Evolutionary conservation across 2,113 vertebrate genomes (phyloP).

Genomic region (Numida meleagris): DNA sequence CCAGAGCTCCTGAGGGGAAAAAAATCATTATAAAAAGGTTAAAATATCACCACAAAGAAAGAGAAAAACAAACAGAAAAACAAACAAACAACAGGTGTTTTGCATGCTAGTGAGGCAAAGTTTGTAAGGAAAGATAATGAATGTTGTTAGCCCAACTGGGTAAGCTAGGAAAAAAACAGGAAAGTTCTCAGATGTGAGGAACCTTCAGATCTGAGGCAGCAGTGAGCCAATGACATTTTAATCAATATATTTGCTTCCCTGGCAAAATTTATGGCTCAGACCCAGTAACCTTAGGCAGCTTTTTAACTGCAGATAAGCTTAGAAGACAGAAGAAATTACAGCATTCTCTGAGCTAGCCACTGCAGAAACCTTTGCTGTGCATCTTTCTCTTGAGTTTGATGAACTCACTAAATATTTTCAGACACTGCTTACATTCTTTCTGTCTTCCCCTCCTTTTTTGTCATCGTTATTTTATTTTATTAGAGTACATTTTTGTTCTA

Average conservation of each 20-base stretch:
- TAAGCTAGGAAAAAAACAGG: not conserved
- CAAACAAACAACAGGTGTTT: not conserved
- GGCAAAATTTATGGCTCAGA: conserved; percentile 30
- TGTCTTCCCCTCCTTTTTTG: not conserved
- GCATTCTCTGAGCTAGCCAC: not conserved
- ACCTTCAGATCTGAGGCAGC: not conserved
- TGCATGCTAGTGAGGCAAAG: not conserved
- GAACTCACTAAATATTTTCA: not conserved
- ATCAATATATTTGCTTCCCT: conserved; percentile 44
- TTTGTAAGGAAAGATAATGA: not conserved
- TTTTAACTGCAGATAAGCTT: not conserved
- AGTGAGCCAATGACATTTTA: not conserved
- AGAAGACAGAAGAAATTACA: not conserved
- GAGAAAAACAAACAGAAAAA: not conserved
- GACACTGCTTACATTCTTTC: not conserved
- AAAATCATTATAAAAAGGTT: not conserved
- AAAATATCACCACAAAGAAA: not conserved
- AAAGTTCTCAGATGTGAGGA: not conserved
- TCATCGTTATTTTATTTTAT: not conserved
- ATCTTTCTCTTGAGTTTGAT: not conserved
- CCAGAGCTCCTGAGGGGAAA: conserved; percentile 11
- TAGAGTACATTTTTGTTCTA: not conserved
- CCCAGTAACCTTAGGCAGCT: not conserved
- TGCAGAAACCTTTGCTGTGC: not conserved
- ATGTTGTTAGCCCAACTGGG: not conserved